Conservation (phyloP, 2,113 vertebrate species). For the Gallinago paraguaiae region DNA sequence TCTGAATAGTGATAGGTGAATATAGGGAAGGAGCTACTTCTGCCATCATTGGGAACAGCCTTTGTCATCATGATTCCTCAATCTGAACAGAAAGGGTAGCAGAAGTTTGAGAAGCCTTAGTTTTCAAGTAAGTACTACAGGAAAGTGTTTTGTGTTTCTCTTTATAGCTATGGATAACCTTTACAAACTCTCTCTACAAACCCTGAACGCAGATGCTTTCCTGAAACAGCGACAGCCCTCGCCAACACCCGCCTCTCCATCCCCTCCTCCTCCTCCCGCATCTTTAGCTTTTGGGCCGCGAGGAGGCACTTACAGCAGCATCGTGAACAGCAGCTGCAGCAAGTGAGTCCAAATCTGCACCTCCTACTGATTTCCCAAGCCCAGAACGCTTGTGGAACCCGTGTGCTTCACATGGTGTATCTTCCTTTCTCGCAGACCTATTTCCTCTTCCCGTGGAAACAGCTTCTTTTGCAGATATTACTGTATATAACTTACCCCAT, state of each 20-base stretch:
- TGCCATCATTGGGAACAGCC: not conserved
- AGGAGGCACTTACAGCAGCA: constrained; percentile 89
- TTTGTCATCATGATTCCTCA: not conserved
- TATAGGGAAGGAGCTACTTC: not conserved
- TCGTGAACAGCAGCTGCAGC: constrained; percentile 81
- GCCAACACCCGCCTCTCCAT: constrained; percentile 80
- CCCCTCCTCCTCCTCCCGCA: constrained; percentile 82
- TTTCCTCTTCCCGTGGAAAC: not conserved
- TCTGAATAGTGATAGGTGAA: not conserved
- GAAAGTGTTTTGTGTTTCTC: constrained; percentile 35
- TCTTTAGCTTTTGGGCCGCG: constrained; percentile 77
- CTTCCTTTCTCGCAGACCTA: not conserved
- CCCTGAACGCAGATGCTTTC: constrained; percentile 93
- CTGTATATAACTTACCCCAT: not conserved
- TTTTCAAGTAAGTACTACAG: not conserved
- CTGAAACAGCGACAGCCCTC: constrained; percentile 90
- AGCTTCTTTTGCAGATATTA: not conserved
- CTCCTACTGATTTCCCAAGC: not conserved
- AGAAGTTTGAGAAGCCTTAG: not conserved
- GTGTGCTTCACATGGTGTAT: not conserved
- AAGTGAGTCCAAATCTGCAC: constrained; percentile 60
- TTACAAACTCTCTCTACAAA: constrained; percentile 96
- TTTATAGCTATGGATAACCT: constrained; percentile 89
- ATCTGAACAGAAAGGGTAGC: not conserved
- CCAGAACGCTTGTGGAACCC: not conserved